A percentile compares a stretch with the other conserved stretches of the same genome.
These are phyloP conservation scores for Vultur gryphus DNA, from an alignment of 2,797 vertebrate genomes.

Conservation along the genomic window DNA sequence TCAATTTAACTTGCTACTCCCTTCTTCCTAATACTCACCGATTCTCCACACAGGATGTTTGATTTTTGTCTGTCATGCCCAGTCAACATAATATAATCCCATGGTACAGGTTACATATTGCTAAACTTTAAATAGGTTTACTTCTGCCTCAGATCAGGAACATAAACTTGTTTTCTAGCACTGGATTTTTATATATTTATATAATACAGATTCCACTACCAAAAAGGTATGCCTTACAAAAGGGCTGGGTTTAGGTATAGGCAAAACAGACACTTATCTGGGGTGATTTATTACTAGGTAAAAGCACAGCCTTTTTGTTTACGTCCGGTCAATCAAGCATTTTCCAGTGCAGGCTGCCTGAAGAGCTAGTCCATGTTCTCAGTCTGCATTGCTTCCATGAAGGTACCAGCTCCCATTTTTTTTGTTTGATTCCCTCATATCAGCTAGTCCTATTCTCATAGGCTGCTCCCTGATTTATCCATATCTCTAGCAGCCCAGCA, in stretches of 20 bases:
- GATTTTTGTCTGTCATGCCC: neutral
- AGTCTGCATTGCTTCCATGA: neutral
- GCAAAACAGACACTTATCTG: neutral
- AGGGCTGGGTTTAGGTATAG: neutral
- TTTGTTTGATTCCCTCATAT: neutral
- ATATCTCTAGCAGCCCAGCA: neutral
- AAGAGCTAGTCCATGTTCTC: neutral
- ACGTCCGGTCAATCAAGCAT: neutral
- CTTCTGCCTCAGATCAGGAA: neutral
- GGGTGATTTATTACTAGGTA: neutral
- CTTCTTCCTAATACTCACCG: neutral
- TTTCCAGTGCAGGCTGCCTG: neutral
- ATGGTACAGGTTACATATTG: neutral
- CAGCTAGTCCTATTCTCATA: neutral
- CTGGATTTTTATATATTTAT: neutral
- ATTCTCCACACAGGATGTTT: neutral
- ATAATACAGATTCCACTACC: neutral
- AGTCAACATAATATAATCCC: neutral
- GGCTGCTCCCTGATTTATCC: neutral
- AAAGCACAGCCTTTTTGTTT: neutral
- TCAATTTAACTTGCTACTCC: neutral
- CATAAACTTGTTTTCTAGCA: neutral
- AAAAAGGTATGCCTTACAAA: neutral
- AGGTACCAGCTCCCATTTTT: neutral
- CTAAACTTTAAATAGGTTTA: neutral